Evolutionary conservation across 1,140 invertebrate species (phyloP), one percentile per base, ranked within the genome.

Genomic region (Drosophila equinoxialis): DNA sequence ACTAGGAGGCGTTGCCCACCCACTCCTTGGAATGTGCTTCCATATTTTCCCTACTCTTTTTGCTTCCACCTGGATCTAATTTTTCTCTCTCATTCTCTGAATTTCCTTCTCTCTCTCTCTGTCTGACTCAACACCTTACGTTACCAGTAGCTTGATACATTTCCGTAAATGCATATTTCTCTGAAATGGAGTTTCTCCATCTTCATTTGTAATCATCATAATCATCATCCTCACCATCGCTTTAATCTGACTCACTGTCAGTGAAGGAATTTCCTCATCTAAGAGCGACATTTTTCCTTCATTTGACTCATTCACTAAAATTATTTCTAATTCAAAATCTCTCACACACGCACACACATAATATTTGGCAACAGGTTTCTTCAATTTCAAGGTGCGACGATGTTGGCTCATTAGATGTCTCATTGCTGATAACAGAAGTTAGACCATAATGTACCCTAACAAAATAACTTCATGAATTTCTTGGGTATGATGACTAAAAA

Each of bases 321-420:
- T 3, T 11, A 62, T 71, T 69, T 76, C 82, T 86, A 51, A 51
- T 76, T 87, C 73, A 74, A 79, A 77, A 83, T 83, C 76, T 80
- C 65, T 6, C 30, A 30, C 30, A 30, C 30, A 6, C 30, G 6
- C 30, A 59, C 35, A 51, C 37, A 62, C 68, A 54, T 76, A 65
- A 68, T 74, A 82, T 86, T 86, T 83, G 83, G 83, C 83, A 79
- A 87, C 79, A 74, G 84, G 79, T 89, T 89, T 71, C 77, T 63
- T 39, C 11, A 63, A 60, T 57, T 69, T 77, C 14, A 68, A 87
- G 83, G 72, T 79, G 79, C 83, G 77, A 71, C 72, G 65, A 33
- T 11, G 45, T 60, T 58, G 71, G 78, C 81, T 89, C 85, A 89
- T 89, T 89, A 90, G 85, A 89, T 89, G 45, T 51, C 45, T 51